Conservation (phyloP, 2,888 invertebrate species). For the Hirtodrosophila alboralis region DNA sequence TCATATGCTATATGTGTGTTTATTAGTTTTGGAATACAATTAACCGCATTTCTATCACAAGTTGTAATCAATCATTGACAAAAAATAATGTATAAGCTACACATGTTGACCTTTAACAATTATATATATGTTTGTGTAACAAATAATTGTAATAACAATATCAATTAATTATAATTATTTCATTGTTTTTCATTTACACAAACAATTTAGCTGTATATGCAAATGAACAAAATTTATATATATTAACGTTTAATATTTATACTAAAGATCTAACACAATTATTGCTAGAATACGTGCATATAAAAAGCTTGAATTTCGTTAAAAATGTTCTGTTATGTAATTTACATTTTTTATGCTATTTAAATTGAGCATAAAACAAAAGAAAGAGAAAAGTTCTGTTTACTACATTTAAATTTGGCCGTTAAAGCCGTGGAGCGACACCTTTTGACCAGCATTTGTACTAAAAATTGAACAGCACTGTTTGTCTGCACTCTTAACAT, state of each 20-base stretch:
- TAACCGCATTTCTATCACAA: conserved; percentile 52
- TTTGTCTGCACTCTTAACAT: conserved; percentile 17
- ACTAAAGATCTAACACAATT: too few species aligned
- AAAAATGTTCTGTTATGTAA: too few species aligned
- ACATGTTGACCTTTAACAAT: conserved; percentile 46
- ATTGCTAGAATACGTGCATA: too few species aligned
- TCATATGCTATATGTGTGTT: neutral
- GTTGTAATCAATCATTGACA: conserved; percentile 61
- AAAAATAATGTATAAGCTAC: conserved; percentile 27
- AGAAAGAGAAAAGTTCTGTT: neutral
- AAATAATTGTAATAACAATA: conserved; percentile 64
- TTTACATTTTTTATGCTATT: neutral
- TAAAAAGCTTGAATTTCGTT: too few species aligned
- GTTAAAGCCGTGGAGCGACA: conserved; percentile 10
- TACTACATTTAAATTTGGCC: conserved; percentile 32
- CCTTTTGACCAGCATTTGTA: conserved; percentile 9
- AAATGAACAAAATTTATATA: too few species aligned
- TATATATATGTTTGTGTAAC: conserved; percentile 28
- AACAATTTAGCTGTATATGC: neutral
- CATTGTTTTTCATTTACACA: conserved; percentile 5
- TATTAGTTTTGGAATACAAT: conserved; percentile 51
- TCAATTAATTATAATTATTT: conserved; percentile 60
- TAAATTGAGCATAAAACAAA: neutral
- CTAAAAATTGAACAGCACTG: neutral
- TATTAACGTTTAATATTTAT: too few species aligned